Conservation (phyloP, 2,888 invertebrate genomes). For the Gibbula magus region DNA sequence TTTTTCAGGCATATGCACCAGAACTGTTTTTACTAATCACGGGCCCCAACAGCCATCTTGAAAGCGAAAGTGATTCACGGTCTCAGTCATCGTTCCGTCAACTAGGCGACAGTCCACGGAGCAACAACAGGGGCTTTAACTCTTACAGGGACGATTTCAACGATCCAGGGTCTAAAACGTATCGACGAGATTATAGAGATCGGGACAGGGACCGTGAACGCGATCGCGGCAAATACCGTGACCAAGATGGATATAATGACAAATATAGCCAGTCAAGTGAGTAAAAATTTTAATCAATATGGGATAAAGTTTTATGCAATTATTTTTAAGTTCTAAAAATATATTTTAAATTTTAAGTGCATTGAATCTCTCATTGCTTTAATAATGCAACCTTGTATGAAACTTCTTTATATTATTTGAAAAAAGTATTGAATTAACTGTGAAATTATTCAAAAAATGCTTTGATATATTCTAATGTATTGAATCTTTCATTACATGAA, state of each 20-base stretch:
- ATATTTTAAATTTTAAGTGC: too few relatives aligned
- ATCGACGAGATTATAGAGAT: background rate
- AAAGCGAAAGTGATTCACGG: conserved; percentile 53
- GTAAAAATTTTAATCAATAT: too few relatives aligned
- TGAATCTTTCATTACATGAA: too few relatives aligned
- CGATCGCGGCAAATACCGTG: background rate
- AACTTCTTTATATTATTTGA: too few relatives aligned
- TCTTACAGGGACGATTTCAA: conserved; percentile 19
- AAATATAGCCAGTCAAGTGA: background rate
- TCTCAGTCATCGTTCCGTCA: conserved; percentile 39
- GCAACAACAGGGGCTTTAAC: conserved; percentile 20
- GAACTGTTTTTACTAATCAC: conserved; percentile 69
- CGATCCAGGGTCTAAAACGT: conserved; percentile 12
- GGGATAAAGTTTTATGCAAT: too few relatives aligned
- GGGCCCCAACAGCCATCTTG: conserved; percentile 50
- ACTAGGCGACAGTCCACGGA: background rate
- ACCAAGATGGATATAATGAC: background rate
- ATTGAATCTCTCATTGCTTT: too few relatives aligned
- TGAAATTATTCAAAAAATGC: too few relatives aligned
- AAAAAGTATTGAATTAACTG: too few relatives aligned
- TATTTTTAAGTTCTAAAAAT: too few relatives aligned
- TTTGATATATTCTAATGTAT: too few relatives aligned
- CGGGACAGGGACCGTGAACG: too few relatives aligned
- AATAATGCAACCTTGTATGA: too few relatives aligned
- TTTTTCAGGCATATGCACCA: conserved; percentile 66